Evolutionary conservation across 2,797 vertebrate genomes (phyloP).

Genomic region (Poecile montanus): DNA sequence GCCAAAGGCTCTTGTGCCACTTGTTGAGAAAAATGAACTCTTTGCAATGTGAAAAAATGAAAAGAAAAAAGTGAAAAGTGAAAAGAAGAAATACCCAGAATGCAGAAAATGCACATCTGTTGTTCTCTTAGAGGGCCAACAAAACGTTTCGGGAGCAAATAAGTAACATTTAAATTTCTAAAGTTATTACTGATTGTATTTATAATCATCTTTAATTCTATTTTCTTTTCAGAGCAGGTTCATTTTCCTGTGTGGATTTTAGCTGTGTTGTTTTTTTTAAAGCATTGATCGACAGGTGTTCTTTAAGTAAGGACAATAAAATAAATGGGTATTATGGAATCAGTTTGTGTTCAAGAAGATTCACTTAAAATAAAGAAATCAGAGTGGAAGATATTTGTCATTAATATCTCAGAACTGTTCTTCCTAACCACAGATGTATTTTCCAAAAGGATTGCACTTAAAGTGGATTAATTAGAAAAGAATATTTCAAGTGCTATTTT

Average conservation of each 20-base stretch:
- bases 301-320: neutral
- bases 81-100: neutral
- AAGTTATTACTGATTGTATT: neutral
- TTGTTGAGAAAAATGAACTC: neutral
- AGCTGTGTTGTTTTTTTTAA: neutral
- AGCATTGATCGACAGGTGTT: neutral
- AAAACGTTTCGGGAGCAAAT: neutral
- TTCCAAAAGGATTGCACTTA: neutral
- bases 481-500: neutral
- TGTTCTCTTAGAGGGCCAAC: neutral
- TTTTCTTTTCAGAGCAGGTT: neutral
- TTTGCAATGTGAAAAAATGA: neutral
- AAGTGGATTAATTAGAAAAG: neutral
- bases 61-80: neutral
- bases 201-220: neutral
- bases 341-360: neutral
- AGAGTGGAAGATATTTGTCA: neutral
- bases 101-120: neutral
- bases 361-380: neutral
- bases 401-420: neutral
- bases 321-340: neutral
- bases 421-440: neutral
- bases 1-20: neutral
- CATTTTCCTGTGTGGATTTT: neutral
- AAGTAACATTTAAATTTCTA: accelerated